These are phyloP conservation scores for Micoletzkya japonica DNA, from an alignment of 2,888 invertebrate species.

Conservation along the genomic window DNA sequence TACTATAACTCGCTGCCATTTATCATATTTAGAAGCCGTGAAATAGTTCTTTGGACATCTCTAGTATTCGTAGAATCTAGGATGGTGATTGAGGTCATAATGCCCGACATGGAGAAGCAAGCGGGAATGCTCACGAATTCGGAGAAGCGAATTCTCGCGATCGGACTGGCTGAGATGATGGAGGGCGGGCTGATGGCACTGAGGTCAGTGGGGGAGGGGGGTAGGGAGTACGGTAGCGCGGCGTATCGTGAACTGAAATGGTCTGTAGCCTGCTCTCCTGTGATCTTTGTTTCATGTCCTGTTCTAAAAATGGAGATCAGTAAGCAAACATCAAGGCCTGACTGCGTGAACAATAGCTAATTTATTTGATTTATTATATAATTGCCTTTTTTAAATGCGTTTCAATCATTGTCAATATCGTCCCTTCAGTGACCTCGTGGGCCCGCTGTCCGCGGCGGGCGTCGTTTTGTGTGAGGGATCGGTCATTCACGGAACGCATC, in stretches of 20 bases:
- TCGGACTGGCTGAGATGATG: slow-evolving; percentile 80
- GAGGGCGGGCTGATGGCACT: slow-evolving; percentile 26
- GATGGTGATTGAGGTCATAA: too few relatives aligned
- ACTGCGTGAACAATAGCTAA: too few relatives aligned
- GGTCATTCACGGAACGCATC: slow-evolving; percentile 33
- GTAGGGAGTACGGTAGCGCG: background rate
- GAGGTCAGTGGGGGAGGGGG: slow-evolving; percentile 9
- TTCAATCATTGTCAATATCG: too few relatives aligned
- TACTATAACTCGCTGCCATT: background rate
- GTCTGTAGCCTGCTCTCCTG: too few relatives aligned
- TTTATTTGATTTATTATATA: too few relatives aligned
- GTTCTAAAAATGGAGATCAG: too few relatives aligned
- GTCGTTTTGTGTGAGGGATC: slow-evolving; percentile 39
- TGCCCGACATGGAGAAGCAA: slow-evolving; percentile 64
- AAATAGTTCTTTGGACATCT: too few relatives aligned
- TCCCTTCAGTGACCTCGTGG: slow-evolving; percentile 37
- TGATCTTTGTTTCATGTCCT: too few relatives aligned
- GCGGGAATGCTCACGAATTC: slow-evolving; percentile 81
- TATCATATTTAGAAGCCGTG: background rate
- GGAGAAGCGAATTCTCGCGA: slow-evolving; percentile 87
- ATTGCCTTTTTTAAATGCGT: too few relatives aligned
- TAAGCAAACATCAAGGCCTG: too few relatives aligned
- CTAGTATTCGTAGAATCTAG: too few relatives aligned
- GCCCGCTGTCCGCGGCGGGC: slow-evolving; percentile 35
- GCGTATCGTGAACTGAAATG: background rate